Conservation (phyloP, 1,140 invertebrate genomes). For the Drosophila dunni region DNA sequence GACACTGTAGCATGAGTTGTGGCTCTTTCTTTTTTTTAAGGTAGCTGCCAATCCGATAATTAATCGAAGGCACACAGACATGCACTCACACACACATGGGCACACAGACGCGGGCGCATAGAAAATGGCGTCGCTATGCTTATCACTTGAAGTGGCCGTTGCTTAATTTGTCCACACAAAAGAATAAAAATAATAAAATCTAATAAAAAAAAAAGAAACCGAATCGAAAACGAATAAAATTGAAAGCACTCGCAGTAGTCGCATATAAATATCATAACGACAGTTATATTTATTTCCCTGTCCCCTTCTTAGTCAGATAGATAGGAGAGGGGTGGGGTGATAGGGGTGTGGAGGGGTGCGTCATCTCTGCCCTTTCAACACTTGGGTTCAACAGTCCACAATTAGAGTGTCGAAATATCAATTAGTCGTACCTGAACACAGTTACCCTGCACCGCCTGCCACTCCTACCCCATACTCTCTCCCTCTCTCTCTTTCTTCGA, state of each 20-base stretch:
- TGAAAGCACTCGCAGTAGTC: slow-evolving; percentile 26
- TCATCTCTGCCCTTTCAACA: neutral
- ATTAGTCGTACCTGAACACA: slow-evolving; percentile 34
- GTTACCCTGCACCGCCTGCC: neutral
- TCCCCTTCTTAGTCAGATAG: neutral
- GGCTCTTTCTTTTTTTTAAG: slow-evolving; percentile 47
- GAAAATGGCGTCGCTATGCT: slow-evolving; percentile 71
- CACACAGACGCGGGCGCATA: slow-evolving; percentile 32
- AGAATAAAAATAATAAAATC: slow-evolving; percentile 45
- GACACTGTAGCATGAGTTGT: slow-evolving; percentile 36
- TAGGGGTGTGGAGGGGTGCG: neutral
- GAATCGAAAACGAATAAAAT: slow-evolving; percentile 8
- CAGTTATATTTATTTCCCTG: slow-evolving; percentile 3
- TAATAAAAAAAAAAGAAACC: slow-evolving; percentile 43
- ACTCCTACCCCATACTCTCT: neutral
- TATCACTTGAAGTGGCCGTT: slow-evolving; percentile 73
- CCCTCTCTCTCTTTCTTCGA: neutral
- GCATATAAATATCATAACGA: slow-evolving; percentile 16
- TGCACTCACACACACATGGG: slow-evolving; percentile 29
- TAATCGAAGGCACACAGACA: slow-evolving; percentile 50
- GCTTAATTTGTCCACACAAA: slow-evolving; percentile 46
- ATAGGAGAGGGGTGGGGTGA: neutral
- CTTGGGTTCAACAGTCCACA: slow-evolving; percentile 26
- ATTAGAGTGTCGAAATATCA: slow-evolving; percentile 14
- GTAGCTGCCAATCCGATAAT: slow-evolving; percentile 68